These are phyloP conservation scores for Corythoichthys haematopterus DNA, from an alignment of 2,113 vertebrate genomes.

Conservation along the genomic window DNA sequence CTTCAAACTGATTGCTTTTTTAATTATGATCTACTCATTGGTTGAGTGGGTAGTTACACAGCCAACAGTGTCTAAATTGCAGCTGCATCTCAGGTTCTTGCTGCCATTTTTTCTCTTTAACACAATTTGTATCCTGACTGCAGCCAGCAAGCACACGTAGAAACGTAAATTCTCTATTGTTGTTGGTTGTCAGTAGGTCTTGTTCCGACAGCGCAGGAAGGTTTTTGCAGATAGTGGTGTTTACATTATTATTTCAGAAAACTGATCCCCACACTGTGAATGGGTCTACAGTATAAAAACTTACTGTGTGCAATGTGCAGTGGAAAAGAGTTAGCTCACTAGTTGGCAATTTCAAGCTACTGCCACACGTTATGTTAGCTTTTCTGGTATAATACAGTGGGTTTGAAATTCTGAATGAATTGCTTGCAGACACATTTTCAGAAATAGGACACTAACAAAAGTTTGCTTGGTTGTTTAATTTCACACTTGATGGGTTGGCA, in stretches of 20 bases:
- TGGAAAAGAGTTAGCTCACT: not conserved
- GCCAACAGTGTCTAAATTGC: too few relatives aligned
- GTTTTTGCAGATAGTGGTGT: not conserved
- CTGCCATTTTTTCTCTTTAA: not conserved
- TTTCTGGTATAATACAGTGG: not conserved
- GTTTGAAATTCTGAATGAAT: not conserved
- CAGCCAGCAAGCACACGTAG: not conserved
- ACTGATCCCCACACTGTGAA: not conserved
- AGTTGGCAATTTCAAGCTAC: slow-evolving; percentile 5
- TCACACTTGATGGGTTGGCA: not conserved
- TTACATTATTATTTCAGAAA: not conserved
- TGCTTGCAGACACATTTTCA: not conserved
- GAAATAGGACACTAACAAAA: not conserved
- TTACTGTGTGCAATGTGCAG: not conserved
- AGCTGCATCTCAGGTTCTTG: too few relatives aligned
- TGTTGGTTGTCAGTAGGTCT: not conserved
- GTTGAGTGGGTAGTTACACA: too few relatives aligned
- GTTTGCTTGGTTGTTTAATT: not conserved
- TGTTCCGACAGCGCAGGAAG: not conserved
- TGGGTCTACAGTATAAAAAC: not conserved
- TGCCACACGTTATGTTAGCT: not conserved
- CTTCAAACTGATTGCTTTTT: too few relatives aligned
- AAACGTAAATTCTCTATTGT: not conserved
- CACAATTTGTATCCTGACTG: not conserved
- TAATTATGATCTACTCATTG: too few relatives aligned